Base-by-base conservation (phyloP, 2,797 vertebrate genomes). In the Zalophus californianus region DNA sequence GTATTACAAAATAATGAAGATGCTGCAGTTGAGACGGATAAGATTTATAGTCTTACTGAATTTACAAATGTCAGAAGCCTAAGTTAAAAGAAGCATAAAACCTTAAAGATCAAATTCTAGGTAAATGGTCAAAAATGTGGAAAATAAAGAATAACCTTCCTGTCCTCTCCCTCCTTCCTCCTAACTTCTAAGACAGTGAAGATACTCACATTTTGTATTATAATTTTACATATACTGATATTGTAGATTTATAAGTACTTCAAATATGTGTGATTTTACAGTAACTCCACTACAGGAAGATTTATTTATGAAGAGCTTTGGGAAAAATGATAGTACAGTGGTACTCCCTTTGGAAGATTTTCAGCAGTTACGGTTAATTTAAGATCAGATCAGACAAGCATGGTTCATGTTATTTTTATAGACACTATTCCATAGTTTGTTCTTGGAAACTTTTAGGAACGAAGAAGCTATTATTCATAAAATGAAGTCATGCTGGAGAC, bases 401-500 rank as follows among this genome's bases (percentile, higher is more conserved):
- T 79, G 27, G 75, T 85, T 92, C 90, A 38, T 95, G 50, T 96
- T 75, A 66, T 78, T 89, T 97, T 91, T 86, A 86, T 88, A 90
- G 62, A 80, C 21, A 54, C 27, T 85, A 44, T 86, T 79, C 68
- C 35, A 1, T 90, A n/a, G 82, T 96, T 93, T 90, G 85, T 83
- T 58, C 77, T n/a, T 89, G 91, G 64, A 96, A 96, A 82, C 35
- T 83, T 85, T 93, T 23, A 80, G 86, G 64, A 80, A 91, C 79
- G 72, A 94, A 95, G 62, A 86, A 89, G 18, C 23, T 54, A 70
- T 96, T 96, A 87, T 97, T 93, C 38, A 73, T 88, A 90, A 95
- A 66, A 73, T 83, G 84, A 94, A 97, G 73, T 82, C 91, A 87
- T 62, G 18, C 70, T 35, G 21, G 83, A 94, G 64, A 91, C 20